Conservation (phyloP, 2,113 vertebrate genomes). For the cat (Felis catus) region DNA sequence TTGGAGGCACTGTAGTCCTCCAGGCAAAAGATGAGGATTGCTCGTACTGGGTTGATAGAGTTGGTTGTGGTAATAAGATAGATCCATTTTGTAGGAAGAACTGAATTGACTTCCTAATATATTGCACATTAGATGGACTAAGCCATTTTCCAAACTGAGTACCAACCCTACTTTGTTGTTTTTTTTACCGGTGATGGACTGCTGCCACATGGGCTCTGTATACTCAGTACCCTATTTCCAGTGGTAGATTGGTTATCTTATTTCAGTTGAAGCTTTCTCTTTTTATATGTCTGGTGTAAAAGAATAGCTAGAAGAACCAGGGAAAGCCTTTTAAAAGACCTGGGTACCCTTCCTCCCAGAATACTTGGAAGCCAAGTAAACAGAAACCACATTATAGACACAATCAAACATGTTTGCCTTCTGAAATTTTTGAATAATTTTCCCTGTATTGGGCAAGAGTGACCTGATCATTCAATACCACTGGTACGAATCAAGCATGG, state of each 20-base stretch:
- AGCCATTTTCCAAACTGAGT: not conserved
- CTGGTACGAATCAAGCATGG: not conserved
- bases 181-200: not conserved
- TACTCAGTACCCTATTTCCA: not conserved
- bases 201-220: accelerated
- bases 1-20: not conserved
- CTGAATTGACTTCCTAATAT: not conserved
- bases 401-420: not conserved
- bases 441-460: not conserved
- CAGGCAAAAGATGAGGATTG: not conserved
- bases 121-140: not conserved
- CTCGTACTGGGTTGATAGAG: not conserved
- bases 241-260: not conserved
- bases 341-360: not conserved
- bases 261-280: not conserved
- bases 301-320: not conserved
- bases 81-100: not conserved
- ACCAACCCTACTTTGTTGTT: not conserved
- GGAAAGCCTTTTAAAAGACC: not conserved
- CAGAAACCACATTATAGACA: not conserved
- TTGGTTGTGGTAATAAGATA: not conserved
- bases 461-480: not conserved
- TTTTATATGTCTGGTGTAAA: not conserved
- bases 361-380: not conserved
- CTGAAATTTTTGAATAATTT: not conserved